Percentiles rank a stretch among this genome's conserved stretches.
Evolutionary conservation across 2,888 invertebrate genomes (phyloP).

Genomic region (Taphrorychus bicolor): DNA sequence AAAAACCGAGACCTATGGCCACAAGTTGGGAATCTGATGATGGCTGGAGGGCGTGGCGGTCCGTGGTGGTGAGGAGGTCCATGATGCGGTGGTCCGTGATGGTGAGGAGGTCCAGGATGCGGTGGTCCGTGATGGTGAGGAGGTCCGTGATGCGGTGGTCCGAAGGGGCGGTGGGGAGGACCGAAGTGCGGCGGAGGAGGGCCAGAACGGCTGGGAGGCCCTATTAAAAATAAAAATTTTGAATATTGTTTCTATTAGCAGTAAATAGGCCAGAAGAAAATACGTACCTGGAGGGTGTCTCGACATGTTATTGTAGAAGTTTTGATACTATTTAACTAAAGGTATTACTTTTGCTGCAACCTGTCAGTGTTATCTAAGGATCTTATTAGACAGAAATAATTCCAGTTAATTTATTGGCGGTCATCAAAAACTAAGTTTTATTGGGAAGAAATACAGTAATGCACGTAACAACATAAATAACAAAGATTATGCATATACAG

Average conservation of each 20-base stretch:
- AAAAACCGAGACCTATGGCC: background rate
- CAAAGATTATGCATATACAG: too few relatives aligned
- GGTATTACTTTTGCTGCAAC: too few relatives aligned
- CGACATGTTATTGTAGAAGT: background rate
- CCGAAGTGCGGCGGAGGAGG: background rate
- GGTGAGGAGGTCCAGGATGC: slow-evolving; percentile 8
- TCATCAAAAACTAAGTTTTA: too few relatives aligned
- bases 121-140: slow-evolving; percentile 1
- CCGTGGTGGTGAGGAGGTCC: slow-evolving; percentile 15
- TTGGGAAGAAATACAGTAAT: too few relatives aligned
- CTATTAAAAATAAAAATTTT: background rate
- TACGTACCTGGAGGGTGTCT: background rate
- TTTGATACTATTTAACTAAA: background rate
- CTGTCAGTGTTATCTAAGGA: too few relatives aligned
- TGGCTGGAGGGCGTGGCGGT: slow-evolving; percentile 5
- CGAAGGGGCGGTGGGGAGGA: slow-evolving; percentile 8
- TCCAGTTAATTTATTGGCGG: too few relatives aligned
- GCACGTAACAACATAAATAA: too few relatives aligned
- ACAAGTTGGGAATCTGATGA: slow-evolving; percentile 7
- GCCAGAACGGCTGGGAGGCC: background rate
- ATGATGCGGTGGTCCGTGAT: slow-evolving; percentile 8
- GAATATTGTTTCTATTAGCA: too few relatives aligned
- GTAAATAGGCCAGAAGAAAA: too few relatives aligned
- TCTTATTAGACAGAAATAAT: too few relatives aligned
- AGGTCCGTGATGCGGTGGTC: slow-evolving; percentile 2